A percentile compares a stretch with the other conserved stretches of the same genome.
Conservation (phyloP, 2,888 invertebrate species). For the Cephalotes varians region DNA sequence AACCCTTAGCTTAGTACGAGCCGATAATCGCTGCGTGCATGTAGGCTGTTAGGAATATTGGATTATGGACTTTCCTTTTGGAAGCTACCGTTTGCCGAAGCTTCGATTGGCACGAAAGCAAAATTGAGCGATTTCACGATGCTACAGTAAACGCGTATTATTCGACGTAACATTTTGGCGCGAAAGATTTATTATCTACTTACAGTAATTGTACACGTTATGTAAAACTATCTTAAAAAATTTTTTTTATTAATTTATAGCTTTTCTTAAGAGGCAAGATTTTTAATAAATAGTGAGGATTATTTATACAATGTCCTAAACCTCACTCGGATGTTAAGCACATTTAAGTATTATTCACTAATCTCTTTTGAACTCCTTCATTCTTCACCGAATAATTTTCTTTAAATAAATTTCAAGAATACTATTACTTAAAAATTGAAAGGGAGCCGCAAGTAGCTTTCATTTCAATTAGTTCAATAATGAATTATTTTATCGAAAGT, state of each 20-base stretch:
- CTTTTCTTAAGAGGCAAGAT: neutral
- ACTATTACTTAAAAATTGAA: neutral
- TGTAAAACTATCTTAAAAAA: neutral
- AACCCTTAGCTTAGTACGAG: slow-evolving; percentile 12
- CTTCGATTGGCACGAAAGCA: slow-evolving; percentile 25
- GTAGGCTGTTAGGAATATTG: slow-evolving; percentile 34
- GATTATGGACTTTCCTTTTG: slow-evolving; percentile 34
- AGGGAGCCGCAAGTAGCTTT: neutral
- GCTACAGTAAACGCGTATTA: neutral
- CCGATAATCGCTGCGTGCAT: slow-evolving; percentile 38
- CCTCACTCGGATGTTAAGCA: slow-evolving; percentile 7
- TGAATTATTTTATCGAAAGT: neutral
- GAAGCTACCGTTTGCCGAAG: neutral
- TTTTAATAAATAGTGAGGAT: slow-evolving; percentile 18
- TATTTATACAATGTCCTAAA: slow-evolving; percentile 15
- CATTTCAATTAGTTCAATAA: no score
- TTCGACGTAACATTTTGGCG: neutral
- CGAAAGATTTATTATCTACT: neutral
- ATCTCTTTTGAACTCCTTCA: slow-evolving; percentile 12
- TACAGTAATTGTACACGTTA: neutral
- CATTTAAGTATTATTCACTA: slow-evolving; percentile 15
- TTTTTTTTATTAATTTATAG: no score
- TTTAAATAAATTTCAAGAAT: slow-evolving; percentile 21
- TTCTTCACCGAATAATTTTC: neutral
- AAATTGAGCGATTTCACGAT: slow-evolving; percentile 18